Conservation (phyloP, 2,888 invertebrate species). For the Caenorhabditis plicata region DNA sequence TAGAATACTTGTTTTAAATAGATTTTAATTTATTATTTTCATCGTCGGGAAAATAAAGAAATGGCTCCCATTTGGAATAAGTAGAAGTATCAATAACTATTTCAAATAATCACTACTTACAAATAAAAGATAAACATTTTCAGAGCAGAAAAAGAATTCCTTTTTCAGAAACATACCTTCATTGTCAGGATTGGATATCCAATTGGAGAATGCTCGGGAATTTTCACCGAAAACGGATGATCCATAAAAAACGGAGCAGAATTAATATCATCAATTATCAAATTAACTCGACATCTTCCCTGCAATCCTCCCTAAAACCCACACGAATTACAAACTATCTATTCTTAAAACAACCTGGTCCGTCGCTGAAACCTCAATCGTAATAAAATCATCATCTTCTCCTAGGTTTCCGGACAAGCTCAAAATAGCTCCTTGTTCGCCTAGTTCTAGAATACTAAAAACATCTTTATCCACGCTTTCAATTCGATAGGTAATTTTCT, state of each 20-base stretch:
- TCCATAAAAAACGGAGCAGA: slow-evolving; percentile 55
- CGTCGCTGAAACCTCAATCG: slow-evolving; percentile 55
- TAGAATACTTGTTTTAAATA: slow-evolving; percentile 14
- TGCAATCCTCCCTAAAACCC: slow-evolving; percentile 32
- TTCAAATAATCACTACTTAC: too few species aligned
- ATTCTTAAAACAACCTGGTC: slow-evolving; percentile 39
- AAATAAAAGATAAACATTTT: background rate
- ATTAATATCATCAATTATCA: slow-evolving; percentile 69
- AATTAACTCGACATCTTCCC: slow-evolving; percentile 39
- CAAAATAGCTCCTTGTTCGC: slow-evolving; percentile 55
- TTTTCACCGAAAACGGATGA: slow-evolving; percentile 53
- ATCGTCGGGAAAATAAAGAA: too few species aligned
- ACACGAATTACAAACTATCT: background rate
- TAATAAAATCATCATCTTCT: slow-evolving; percentile 46
- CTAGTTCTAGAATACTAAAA: slow-evolving; percentile 57
- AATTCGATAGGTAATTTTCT: slow-evolving; percentile 58
- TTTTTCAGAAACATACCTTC: slow-evolving; percentile 69
- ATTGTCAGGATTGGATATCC: slow-evolving; percentile 81
- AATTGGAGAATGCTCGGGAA: slow-evolving; percentile 85
- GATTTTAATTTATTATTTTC: too few species aligned
- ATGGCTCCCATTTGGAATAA: too few species aligned
- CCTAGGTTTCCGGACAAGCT: slow-evolving; percentile 49
- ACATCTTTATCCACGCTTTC: slow-evolving; percentile 48
- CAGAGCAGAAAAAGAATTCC: background rate
- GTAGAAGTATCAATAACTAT: too few species aligned